These are phyloP conservation scores for Elachura formosa DNA, from an alignment of 2,113 vertebrate genomes.

Conservation along the genomic window DNA sequence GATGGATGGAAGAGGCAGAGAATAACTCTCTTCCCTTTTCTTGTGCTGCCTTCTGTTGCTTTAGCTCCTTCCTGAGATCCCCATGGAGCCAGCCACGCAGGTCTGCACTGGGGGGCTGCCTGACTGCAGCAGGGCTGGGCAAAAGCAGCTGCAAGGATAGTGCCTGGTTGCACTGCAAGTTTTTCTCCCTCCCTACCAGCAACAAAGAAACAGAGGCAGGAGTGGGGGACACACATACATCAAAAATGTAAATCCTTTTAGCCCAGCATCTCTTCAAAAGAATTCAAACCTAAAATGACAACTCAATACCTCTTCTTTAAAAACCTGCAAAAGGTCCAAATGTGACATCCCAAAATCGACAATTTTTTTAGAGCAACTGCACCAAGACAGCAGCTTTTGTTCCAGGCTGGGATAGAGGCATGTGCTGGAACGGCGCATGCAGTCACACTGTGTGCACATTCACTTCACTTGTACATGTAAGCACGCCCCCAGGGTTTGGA, in stretches of 20 bases:
- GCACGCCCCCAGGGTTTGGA: conserved; percentile 43
- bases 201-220: neutral
- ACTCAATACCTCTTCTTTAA: too few species aligned
- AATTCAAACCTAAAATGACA: too few species aligned
- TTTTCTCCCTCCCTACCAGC: neutral
- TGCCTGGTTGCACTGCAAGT: neutral
- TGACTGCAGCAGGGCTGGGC: neutral
- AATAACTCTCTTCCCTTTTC: neutral
- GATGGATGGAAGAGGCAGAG: neutral
- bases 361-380: neutral
- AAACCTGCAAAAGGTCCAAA: neutral
- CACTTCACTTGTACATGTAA: conserved; percentile 23
- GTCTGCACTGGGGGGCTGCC: neutral
- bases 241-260: neutral
- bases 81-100: neutral
- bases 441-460: neutral
- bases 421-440: neutral
- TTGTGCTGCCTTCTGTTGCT: neutral
- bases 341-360: neutral
- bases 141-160: neutral
- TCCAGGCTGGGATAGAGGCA: neutral
- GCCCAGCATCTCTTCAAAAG: neutral
- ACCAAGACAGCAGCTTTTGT: neutral
- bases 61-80: neutral
- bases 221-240: neutral